Evolutionary conservation across 2,797 vertebrate species (phyloP), one percentile per base, ranked within the genome.

Genomic region (Calcarius lapponicus): DNA sequence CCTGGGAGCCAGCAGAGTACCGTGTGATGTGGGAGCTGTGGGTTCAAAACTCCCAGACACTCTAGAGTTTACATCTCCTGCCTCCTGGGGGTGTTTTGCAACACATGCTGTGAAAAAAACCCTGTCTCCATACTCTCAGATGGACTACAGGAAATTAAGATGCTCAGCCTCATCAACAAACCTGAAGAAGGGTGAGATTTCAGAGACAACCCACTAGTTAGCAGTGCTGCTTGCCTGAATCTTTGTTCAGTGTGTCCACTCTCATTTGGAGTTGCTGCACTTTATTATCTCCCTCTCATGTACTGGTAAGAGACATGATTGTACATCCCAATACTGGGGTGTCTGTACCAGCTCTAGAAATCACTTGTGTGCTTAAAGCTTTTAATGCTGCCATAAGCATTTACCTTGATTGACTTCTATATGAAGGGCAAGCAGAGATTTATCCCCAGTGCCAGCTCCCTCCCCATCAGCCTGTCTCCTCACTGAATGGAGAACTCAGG

Each of bases 291-390:
- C 13, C 21, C 10, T 76, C 16, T 72, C 14, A 31, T 1, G 7
- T 36, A 11, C 2, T 9, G 9, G 11, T 42, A 82, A 92, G 43
- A n/a, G 12, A 42, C 24, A 28, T 0, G 0, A 26, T 42, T 72
- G 67, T 11, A 38, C 19, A 36, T 48, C 31, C 0, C 0, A 9
- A 18, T 12, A 17, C 4, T 26, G 21, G 5, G 7, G 9, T 66
- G 13, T 11, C 36, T 56, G 0, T 40, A 43, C 43, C 31, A 40
- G 7, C 25, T 53, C 61, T 47, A n/a, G 42, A 65, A 26, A 61
- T 29, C 47, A 21, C 18, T 50, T 47, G 31, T 7, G 29, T 69
- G 22, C 50, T 72, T 79, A 50, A 75, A 81, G 19, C 19, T 84
- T 84, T 86, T 48, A 61, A 31, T 75, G 43, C 15, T 86, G 38